Conservation (phyloP, 2,888 invertebrate genomes). For the Gari tellinella region DNA sequence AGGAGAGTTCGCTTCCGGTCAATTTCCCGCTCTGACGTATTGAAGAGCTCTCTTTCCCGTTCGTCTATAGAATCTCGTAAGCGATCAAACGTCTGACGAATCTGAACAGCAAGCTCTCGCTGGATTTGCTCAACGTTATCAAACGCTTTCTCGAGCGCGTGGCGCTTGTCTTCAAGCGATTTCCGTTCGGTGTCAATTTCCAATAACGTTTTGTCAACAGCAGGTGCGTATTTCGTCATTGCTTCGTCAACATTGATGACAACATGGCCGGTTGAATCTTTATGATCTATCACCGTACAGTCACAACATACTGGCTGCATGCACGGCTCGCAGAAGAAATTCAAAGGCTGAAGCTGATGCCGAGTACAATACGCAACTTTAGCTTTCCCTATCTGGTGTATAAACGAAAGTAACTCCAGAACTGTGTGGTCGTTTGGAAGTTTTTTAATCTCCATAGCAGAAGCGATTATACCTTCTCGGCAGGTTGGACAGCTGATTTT, state of each 20-base stretch:
- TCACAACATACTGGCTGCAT: constrained; percentile 79
- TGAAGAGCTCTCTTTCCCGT: constrained; percentile 74
- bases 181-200: constrained; percentile 69
- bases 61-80: constrained; percentile 76
- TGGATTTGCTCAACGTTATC: constrained; percentile 76
- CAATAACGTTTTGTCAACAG: constrained; percentile 73
- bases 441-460: constrained; percentile 76
- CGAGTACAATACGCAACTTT: constrained; percentile 78
- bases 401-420: constrained; percentile 75
- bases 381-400: constrained; percentile 71
- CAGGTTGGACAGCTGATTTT: constrained; percentile 80
- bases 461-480: constrained; percentile 75
- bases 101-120: constrained; percentile 73
- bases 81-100: constrained; percentile 74
- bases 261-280: constrained; percentile 74
- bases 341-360: constrained; percentile 80
- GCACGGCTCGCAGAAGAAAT: constrained; percentile 82
- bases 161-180: constrained; percentile 69
- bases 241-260: constrained; percentile 80
- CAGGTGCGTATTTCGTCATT: constrained; percentile 78
- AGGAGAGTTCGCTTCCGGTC: constrained; percentile 73
- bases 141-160: constrained; percentile 70
- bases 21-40: constrained; percentile 75
- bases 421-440: constrained; percentile 80
- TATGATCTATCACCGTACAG: constrained; percentile 80